Percentiles rank a stretch among this genome's conserved stretches.
These are phyloP conservation scores for Tichodroma muraria DNA, from an alignment of 2,113 vertebrate species.

Conservation along the genomic window DNA sequence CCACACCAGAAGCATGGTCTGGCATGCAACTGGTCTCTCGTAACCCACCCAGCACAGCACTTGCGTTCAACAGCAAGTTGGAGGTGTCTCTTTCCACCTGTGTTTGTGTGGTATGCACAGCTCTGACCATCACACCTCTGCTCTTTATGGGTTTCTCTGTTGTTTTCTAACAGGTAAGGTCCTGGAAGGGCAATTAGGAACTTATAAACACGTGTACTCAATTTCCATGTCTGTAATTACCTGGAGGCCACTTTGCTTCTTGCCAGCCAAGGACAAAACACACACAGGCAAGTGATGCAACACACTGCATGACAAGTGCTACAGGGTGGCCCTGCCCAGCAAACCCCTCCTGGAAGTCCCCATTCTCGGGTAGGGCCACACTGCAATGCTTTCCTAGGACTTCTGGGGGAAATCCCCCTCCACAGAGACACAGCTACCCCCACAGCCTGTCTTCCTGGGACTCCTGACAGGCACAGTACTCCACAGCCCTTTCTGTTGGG, in stretches of 20 bases:
- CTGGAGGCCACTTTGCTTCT: not conserved
- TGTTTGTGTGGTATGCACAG: not conserved
- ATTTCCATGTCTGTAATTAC: not conserved
- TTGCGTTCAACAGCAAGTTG: not conserved
- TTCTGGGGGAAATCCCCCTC: not conserved
- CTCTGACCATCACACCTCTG: not conserved
- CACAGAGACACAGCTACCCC: not conserved
- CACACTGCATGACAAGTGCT: not conserved
- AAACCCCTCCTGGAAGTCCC: not conserved
- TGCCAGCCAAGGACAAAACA: not conserved
- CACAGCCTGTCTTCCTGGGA: not conserved
- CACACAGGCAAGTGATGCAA: not conserved
- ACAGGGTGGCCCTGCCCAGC: not conserved
- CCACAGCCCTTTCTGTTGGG: not conserved
- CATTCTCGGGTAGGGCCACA: rapidly evolving
- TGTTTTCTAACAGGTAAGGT: not conserved
- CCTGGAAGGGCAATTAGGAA: not conserved
- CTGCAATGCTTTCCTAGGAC: not conserved
- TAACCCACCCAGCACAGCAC: not conserved
- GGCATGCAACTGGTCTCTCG: not conserved
- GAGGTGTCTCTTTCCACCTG: not conserved
- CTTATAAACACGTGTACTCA: not conserved
- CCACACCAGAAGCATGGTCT: not conserved
- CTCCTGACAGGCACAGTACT: not conserved
- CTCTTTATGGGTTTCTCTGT: not conserved